Evolutionary conservation across 2,797 vertebrate species (phyloP).

Genomic region (Gymnoscopelus microlampas): DNA sequence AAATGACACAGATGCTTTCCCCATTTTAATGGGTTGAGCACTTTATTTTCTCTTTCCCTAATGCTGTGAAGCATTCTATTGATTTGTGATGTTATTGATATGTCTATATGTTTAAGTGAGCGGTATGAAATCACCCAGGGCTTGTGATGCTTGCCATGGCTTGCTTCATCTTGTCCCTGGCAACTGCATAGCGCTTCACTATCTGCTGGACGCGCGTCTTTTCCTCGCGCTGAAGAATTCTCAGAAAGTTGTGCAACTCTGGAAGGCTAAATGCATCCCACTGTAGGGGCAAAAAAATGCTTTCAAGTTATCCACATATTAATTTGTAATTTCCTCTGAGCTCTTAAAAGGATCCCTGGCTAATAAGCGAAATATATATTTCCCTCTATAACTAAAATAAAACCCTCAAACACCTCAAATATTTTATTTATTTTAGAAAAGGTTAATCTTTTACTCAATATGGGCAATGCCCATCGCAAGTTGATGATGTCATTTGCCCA

Average conservation of each 20-base stretch:
- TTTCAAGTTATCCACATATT: not conserved
- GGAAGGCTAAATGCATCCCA: constrained; percentile 97
- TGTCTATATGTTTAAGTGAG: constrained; percentile 7
- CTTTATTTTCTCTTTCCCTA: constrained; percentile 40
- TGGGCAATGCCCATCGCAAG: no score
- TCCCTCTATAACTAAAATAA: no score
- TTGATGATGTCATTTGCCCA: no score
- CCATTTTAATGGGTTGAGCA: constrained; percentile 1
- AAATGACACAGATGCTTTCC: no score
- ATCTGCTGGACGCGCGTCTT: constrained; percentile 92
- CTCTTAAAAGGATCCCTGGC: no score
- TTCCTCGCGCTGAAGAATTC: constrained; percentile 94
- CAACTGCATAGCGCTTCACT: constrained; percentile 85
- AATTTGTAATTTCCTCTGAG: no score
- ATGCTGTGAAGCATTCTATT: not conserved
- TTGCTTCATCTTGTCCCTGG: constrained; percentile 89
- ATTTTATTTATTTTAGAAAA: no score
- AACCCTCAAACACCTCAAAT: no score
- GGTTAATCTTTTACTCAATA: no score
- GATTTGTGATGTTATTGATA: constrained; percentile 9
- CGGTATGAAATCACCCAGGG: constrained; percentile 79
- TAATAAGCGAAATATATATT: no score
- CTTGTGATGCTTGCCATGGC: constrained; percentile 82
- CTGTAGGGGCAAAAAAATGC: constrained; percentile 69
- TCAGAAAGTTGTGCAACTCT: constrained; percentile 93